Base-by-base conservation (phyloP, 2,888 invertebrate species). In the Chrysolina oricalcia region DNA sequence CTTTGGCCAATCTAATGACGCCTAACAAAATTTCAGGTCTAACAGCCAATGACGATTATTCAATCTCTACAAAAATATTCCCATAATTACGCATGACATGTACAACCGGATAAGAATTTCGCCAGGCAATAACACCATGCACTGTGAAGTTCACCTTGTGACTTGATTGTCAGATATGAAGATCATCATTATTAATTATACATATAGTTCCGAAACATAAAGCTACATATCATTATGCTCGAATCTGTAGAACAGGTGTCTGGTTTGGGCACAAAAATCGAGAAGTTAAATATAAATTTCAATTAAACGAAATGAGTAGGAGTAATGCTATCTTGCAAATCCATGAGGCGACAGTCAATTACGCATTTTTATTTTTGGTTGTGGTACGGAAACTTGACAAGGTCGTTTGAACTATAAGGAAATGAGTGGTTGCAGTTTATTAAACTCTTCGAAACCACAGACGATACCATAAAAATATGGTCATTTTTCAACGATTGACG, bases 281-380 rank as follows among this genome's bases (percentile, higher is more conserved):
- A 21, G 53, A 53, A 53, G 21, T 53, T 53, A 23, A 53, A 53
- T 53, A 53, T 53, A 53, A 53, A 53, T 21, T 53, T 53, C 53
- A 53, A 21, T 21, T 53, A 53, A 53, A 53, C 11, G 53, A 21
- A 53, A 53, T 13, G 15, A 53, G 53, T 53, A 53, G 53, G 53
- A 53, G 53, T 53, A 13, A 53, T 53, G 21, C 19, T 11, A 53
- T 53, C 53, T 53, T 53, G 53, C 21, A 53, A 53, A 53, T 53
- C 9, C 19, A 53, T 53, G 53, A 53, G 53, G 19, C 53, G 53
- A 53, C 21, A 23, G 53, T 53, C 53, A 53, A 53, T 53, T 53
- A 53, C 21, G 21, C 19, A 53, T 53, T 53, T 53, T 53, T 53
- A 53, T 13, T 53, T 53, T 53, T 53, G 53, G 53, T 21, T 21